These are phyloP conservation scores for Ciona savignyi DNA, from an alignment of 23 tunicate species.

Conservation along the genomic window DNA sequence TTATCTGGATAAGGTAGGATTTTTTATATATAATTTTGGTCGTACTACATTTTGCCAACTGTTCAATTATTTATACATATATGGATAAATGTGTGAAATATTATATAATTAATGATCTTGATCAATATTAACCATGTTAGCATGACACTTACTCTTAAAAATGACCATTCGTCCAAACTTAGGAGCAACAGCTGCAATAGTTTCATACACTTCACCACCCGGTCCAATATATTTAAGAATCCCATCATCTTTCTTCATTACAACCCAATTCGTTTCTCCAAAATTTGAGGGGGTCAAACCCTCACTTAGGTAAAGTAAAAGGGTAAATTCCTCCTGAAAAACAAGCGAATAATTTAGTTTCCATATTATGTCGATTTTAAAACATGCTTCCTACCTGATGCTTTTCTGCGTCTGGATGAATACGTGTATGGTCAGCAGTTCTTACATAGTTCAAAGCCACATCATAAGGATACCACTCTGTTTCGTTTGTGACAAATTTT, in stretches of 20 bases:
- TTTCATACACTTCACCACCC: conserved; percentile 70
- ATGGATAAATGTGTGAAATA: no score
- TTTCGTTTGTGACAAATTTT: conserved; percentile 42
- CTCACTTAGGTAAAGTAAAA: conserved; percentile 64
- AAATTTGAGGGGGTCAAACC: conserved; percentile 35
- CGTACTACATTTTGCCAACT: no score
- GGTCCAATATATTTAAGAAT: conserved; percentile 38
- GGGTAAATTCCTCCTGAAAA: conserved; percentile 42
- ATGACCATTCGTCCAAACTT: conserved; percentile 82
- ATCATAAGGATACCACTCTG: conserved; percentile 84
- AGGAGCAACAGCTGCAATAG: conserved; percentile 70
- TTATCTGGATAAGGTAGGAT: conserved; percentile 12
- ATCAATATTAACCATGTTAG: no score
- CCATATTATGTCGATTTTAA: no score
- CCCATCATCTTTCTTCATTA: conserved; percentile 25
- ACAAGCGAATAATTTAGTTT: no score
- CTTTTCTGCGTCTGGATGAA: conserved; percentile 76
- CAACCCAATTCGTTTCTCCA: conserved; percentile 52
- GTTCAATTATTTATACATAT: no score
- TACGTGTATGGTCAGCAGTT: conserved; percentile 69
- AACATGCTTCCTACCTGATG: conserved; percentile 45
- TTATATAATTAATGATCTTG: no score
- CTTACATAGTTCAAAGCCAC: conserved; percentile 65
- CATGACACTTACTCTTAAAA: conserved; percentile 21
- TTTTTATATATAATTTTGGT: no score